phyloP scores from a whole-genome alignment of 2,113 vertebrate species.

The Grantiella picta region DNA sequence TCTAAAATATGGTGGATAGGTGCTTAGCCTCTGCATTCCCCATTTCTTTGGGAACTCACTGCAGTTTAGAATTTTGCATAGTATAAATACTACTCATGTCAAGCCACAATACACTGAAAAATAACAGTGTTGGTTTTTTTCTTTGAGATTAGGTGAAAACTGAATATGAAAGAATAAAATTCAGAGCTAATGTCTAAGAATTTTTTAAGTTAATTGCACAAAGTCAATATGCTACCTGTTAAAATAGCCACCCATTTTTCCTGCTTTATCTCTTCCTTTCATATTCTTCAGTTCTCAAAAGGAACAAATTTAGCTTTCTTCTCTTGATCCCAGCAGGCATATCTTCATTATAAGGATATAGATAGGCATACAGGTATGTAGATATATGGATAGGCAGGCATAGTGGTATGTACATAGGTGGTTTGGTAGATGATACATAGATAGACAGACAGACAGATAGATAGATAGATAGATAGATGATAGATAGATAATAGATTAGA shows the following conservation, averaged over 20 bases:
- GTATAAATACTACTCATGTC: neutral
- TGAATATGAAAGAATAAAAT: neutral
- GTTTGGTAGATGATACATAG: neutral
- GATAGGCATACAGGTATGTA: neutral
- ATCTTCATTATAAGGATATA: neutral
- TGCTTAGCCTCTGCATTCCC: rapidly evolving
- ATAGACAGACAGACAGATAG: neutral
- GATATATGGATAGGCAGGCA: no score
- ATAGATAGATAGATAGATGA: neutral
- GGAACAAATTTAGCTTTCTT: neutral
- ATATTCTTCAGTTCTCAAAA: neutral
- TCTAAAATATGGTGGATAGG: neutral
- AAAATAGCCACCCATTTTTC: neutral
- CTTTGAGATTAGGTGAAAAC: neutral
- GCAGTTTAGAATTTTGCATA: neutral
- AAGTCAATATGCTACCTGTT: neutral
- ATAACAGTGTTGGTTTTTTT: neutral
- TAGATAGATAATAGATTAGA: neutral
- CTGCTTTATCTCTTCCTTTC: neutral
- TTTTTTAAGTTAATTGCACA: neutral
- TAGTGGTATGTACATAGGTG: neutral
- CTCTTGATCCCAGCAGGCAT: neutral
- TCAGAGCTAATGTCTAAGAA: neutral
- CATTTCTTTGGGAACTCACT: neutral
- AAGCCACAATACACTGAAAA: neutral